A percentile compares a stretch with the other conserved stretches of the same genome.
These are phyloP conservation scores for Cyprichromis sp. DNA, from an alignment of 2,113 vertebrate genomes.

Conservation along the genomic window DNA sequence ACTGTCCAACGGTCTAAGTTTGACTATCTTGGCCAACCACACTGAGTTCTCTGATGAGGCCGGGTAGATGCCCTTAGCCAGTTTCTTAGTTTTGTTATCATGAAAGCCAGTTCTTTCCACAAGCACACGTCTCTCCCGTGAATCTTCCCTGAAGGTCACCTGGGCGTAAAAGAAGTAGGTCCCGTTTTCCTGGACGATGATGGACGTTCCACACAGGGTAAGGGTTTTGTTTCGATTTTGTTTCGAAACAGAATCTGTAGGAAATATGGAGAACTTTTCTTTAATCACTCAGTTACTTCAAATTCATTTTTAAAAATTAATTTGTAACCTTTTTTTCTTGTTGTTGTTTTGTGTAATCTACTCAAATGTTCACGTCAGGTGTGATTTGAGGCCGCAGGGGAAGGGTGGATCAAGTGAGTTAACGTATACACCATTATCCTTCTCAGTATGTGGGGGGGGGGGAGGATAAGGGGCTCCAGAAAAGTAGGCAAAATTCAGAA, in stretches of 20 bases:
- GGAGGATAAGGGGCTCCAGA: rapidly evolving
- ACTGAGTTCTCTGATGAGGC: background rate
- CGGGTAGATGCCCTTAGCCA: conserved; percentile 3
- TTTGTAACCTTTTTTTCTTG: rapidly evolving
- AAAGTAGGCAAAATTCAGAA: background rate
- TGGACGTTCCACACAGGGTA: background rate
- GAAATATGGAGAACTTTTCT: background rate
- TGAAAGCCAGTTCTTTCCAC: background rate
- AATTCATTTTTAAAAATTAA: rapidly evolving
- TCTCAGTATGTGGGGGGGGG: background rate
- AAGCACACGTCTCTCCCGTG: background rate
- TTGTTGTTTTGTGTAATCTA: background rate
- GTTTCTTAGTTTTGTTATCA: rapidly evolving
- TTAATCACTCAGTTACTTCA: background rate
- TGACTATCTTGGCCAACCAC: conserved; percentile 38
- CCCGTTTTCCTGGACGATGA: background rate
- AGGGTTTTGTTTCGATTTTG: background rate
- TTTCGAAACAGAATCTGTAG: background rate
- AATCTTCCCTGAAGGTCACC: background rate
- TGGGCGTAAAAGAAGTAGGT: conserved; percentile 55
- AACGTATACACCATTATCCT: background rate
- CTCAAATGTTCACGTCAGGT: background rate
- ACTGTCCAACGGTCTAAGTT: background rate
- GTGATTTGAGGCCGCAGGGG: background rate
- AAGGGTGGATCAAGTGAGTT: background rate